A percentile compares a stretch with the other conserved stretches of the same genome.
Conservation (phyloP, 2,888 invertebrate species). For the Venustoraphidia nigricollis region DNA sequence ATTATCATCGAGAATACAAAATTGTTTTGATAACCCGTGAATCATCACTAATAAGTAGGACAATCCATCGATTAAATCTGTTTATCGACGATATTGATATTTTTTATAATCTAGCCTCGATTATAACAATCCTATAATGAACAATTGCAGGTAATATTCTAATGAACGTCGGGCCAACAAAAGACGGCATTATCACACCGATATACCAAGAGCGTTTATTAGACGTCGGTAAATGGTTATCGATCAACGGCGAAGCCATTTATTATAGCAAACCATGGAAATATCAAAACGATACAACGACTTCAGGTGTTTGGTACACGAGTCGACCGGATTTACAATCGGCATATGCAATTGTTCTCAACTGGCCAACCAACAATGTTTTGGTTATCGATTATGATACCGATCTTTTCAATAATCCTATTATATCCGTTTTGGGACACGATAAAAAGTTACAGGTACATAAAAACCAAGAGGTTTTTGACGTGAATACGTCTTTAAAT, state of each 20-base stretch:
- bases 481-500: too few species aligned
- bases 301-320: slow-evolving; percentile 61
- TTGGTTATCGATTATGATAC: not conserved
- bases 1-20: too few species aligned
- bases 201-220: slow-evolving; percentile 75
- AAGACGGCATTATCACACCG: slow-evolving; percentile 70
- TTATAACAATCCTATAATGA: not conserved
- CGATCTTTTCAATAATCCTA: not conserved
- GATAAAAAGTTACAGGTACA: too few species aligned
- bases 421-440: too few species aligned
- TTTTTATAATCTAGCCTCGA: too few species aligned
- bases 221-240: slow-evolving; percentile 66
- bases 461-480: too few species aligned
- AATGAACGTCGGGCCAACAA: slow-evolving; percentile 80
- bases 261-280: slow-evolving; percentile 65
- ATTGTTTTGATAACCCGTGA: too few species aligned
- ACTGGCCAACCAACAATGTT: slow-evolving; percentile 44
- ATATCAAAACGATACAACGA: slow-evolving; percentile 62
- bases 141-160: slow-evolving; percentile 49
- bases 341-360: slow-evolving; percentile 50
- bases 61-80: too few species aligned
- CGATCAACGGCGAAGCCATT: slow-evolving; percentile 76
- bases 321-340: slow-evolving; percentile 17
- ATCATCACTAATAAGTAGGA: too few species aligned
- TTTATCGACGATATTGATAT: too few species aligned